phyloP scores from a whole-genome alignment of 1,140 invertebrate genomes.

The Nephila pilipes region DNA sequence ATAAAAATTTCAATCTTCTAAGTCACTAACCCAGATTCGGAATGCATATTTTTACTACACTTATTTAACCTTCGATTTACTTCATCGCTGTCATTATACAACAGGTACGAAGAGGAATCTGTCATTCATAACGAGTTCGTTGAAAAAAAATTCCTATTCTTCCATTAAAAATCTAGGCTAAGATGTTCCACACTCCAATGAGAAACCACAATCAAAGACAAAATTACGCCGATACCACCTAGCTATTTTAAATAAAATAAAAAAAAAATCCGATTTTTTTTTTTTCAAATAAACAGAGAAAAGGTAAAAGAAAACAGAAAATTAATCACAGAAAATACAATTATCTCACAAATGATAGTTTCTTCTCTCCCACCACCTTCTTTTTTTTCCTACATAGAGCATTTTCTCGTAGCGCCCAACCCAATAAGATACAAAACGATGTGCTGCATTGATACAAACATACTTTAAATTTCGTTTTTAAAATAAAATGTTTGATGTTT shows the following conservation, averaged over 20 bases:
- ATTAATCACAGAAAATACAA: too few relatives aligned
- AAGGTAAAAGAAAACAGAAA: too few relatives aligned
- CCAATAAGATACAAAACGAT: too few relatives aligned
- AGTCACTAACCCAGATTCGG: not conserved
- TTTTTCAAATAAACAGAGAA: too few relatives aligned
- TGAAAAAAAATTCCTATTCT: not conserved
- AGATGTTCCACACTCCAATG: not conserved
- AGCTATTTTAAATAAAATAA: not conserved
- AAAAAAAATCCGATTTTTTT: too few relatives aligned
- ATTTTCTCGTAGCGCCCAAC: too few relatives aligned
- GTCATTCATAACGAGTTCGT: not conserved
- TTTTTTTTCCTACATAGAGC: too few relatives aligned
- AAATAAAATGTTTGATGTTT: too few relatives aligned
- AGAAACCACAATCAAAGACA: not conserved
- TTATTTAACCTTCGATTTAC: not conserved
- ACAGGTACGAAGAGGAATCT: not conserved
- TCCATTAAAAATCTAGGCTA: not conserved
- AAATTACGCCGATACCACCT: not conserved
- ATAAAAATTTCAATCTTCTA: not conserved
- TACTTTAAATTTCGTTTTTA: too few relatives aligned
- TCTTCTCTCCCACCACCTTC: too few relatives aligned
- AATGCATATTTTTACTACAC: not conserved
- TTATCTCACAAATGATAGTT: too few relatives aligned
- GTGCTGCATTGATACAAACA: too few relatives aligned
- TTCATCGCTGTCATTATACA: not conserved